Percentiles rank a stretch among this genome's conserved stretches.
Evolutionary conservation across 2,888 invertebrate species (phyloP).

Genomic region (Dugesia japonica): DNA sequence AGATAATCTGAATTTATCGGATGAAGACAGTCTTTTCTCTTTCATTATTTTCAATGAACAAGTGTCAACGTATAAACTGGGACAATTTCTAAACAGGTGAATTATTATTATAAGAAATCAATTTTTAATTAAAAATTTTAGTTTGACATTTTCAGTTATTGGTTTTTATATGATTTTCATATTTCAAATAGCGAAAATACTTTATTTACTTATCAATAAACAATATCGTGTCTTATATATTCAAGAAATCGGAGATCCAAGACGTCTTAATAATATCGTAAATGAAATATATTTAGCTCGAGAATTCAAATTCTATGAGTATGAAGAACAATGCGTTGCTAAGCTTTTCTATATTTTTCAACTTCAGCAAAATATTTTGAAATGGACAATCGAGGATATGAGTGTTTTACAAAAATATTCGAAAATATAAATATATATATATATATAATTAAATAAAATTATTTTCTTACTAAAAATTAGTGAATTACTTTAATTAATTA

Average conservation of each 20-base stretch:
- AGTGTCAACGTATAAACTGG: background rate
- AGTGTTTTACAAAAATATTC: background rate
- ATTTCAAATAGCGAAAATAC: background rate
- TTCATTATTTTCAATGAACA: background rate
- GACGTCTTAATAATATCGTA: background rate
- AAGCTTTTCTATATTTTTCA: background rate
- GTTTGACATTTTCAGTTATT: background rate
- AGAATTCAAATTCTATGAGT: background rate
- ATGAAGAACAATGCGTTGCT: background rate
- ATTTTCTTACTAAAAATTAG: too few species aligned
- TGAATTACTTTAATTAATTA: too few species aligned
- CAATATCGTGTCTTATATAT: background rate
- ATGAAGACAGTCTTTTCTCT: background rate
- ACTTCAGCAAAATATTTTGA: background rate
- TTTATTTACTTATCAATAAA: background rate
- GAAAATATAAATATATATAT: background rate
- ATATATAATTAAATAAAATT: too few species aligned
- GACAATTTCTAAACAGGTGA: background rate
- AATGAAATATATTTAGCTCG: constrained; percentile 4
- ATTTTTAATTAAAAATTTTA: background rate
- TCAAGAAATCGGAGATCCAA: background rate
- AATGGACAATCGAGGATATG: background rate
- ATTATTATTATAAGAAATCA: background rate
- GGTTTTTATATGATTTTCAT: background rate
- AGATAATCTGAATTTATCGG: background rate